Percentiles rank a stretch among this genome's conserved stretches.
Evolutionary conservation across 2,113 vertebrate species (phyloP).

Genomic region (Tetrao urogallus): DNA sequence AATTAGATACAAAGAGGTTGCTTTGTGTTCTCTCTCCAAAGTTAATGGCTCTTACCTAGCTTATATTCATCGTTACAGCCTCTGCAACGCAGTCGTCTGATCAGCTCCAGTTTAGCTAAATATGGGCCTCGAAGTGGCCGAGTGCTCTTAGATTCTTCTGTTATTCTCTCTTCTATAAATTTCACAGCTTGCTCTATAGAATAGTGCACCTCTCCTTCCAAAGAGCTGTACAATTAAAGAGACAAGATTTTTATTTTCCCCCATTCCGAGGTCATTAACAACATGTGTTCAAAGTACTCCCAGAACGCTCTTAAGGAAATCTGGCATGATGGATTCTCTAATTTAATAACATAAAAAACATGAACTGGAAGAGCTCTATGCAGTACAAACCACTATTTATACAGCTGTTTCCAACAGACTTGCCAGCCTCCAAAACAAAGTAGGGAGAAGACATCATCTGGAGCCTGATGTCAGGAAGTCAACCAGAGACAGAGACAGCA

Average conservation of each 20-base stretch:
- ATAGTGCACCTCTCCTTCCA: slow-evolving; percentile 90
- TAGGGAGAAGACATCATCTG: neutral
- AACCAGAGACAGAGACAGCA: neutral
- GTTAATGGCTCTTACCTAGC: slow-evolving; percentile 81
- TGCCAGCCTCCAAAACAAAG: neutral
- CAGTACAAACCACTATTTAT: neutral
- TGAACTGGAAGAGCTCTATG: accelerated
- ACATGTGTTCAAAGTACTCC: neutral
- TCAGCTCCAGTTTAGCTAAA: slow-evolving; percentile 91
- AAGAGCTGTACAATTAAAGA: slow-evolving; percentile 78
- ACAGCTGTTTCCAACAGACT: neutral
- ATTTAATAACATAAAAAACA: neutral
- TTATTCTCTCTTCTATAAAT: slow-evolving; percentile 90
- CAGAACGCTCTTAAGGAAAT: neutral
- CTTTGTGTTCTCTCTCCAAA: neutral
- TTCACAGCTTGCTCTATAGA: slow-evolving; percentile 85
- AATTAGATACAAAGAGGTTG: neutral
- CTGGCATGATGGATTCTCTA: neutral
- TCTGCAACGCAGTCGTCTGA: slow-evolving; percentile 83
- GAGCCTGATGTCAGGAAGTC: neutral
- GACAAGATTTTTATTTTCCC: neutral
- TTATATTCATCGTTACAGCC: slow-evolving; percentile 86
- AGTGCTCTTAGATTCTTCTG: slow-evolving; percentile 84
- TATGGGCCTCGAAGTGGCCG: slow-evolving; percentile 90
- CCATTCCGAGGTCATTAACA: neutral